Evolutionary conservation across 1,140 invertebrate species (phyloP), one percentile per base, ranked within the genome.

Genomic region (Coptotermes formosanus): DNA sequence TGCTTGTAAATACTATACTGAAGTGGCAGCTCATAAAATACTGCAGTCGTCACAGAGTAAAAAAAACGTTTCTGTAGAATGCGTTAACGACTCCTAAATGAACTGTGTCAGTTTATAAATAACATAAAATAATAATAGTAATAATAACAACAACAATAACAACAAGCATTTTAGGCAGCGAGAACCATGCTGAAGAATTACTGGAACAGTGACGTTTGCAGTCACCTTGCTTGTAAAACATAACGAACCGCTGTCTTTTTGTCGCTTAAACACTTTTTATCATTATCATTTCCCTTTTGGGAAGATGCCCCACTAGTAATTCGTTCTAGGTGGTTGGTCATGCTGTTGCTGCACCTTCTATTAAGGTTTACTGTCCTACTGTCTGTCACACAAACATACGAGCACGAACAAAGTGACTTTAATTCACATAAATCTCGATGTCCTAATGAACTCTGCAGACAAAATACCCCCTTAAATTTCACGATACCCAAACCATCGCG

Each of bases 251-350:
- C n/a, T 30, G 64, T 30, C 64, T 75, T 75, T 75, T 30, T 75
- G 64, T 75, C 64, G 14, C n/a, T 25, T 75, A 19, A 55, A 38
- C 52, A 30, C n/a, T 75, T 75, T 30, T 75, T 75, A 75, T 75
- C 6, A 55, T 75, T 75, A 75, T 75, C n/a, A 75, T 75, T 75
- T 75, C 64, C n/a, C 30, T 75, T 75, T 75, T 30, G 64, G 64
- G 2, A 30, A 30, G 25, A 25, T 75, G 64, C n/a, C 64, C 64
- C n/a, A 30, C 64, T 30, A 75, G 64, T 30, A 75, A 75, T 75
- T 75, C 64, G 64, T 75, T 75, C 64, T 30, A 75, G 64, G n/a
- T 75, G 64, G 64, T 75, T 75, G 64, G 64, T n/a, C 64, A 11
- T 75, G 64, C 64, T 25, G 25, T 25, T 14, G 64, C 64, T 75